These are phyloP conservation scores for Amphipyra tragopoginis DNA, from an alignment of 2,888 invertebrate species.

Conservation along the genomic window DNA sequence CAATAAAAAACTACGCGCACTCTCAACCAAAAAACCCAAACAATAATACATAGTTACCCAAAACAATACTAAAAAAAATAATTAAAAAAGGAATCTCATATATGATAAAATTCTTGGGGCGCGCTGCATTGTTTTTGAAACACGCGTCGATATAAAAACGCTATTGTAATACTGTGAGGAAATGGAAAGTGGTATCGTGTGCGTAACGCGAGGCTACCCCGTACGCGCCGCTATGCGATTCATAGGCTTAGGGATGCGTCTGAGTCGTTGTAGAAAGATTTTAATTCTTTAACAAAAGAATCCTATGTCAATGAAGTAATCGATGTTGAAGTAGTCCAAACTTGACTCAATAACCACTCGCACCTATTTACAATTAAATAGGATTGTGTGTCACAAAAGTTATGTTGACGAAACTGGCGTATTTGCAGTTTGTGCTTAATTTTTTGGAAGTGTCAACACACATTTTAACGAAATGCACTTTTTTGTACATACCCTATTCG, in stretches of 20 bases:
- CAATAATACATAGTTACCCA: slow-evolving; percentile 12
- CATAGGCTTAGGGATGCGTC: slow-evolving; percentile 70
- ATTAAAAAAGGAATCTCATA: slow-evolving; percentile 19
- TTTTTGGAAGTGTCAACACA: too few species aligned
- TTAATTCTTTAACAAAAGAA: neutral
- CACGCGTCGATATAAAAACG: slow-evolving; percentile 70
- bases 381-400: too few species aligned
- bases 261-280: too few species aligned
- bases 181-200: slow-evolving; percentile 82
- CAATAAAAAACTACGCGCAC: too few species aligned
- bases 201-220: slow-evolving; percentile 84
- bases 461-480: too few species aligned
- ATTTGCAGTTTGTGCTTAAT: too few species aligned
- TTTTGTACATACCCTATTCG: too few species aligned
- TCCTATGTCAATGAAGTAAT: too few species aligned
- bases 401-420: too few species aligned
- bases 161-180: slow-evolving; percentile 79
- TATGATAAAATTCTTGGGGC: slow-evolving; percentile 63
- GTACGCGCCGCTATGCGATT: slow-evolving; percentile 83
- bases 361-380: too few species aligned
- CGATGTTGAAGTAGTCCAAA: too few species aligned
- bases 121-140: slow-evolving; percentile 68
- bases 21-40: neutral
- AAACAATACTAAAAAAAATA: slow-evolving; percentile 29
- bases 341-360: too few species aligned